Base-by-base conservation (phyloP, 2,113 vertebrate species). In the Pungitius pungitius region DNA sequence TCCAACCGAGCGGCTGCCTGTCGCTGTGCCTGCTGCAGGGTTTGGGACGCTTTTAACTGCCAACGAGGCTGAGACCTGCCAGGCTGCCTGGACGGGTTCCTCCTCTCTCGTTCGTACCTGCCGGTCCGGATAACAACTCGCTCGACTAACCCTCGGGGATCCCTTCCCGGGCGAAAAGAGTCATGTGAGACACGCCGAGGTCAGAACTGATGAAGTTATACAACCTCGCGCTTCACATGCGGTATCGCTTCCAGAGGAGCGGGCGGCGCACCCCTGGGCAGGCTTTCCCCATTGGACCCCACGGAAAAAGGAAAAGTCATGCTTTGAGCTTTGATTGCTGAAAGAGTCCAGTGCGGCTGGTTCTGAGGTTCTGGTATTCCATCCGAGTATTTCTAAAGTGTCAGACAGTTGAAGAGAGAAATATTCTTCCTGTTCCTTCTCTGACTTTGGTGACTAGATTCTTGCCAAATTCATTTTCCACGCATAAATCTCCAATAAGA, bases 11-110 rank as follows among this genome's bases (percentile, higher is more conserved):
- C 51, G 65, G 74, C 49, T 40, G 73, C 60, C 74, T 77, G 64
- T 57, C 35, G 61, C 83, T 81, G 37, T 82, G 70, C 82, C 73
- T 70, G 71, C 69, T 24, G 27, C 35, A 22, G 57, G 15, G 18
- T 56, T 67, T 85, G 35, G 26, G 43, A 35, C n/a, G 24, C 65
- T 70, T 73, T 73, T 77, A 92, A 91, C 87, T 78, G 88, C 80
- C 85, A 85, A 65, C 58, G 9, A 72, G 39, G 4, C 55, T 43
- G 77, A 83, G 89, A 94, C 94, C 89, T 85, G 94, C 92, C 80
- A 17, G 67, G 92, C 94, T 88, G 93, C 92, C 89, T 91, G 24
- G 87, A 93, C 93, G 64, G 85, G 94, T 94, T 93, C 78, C 51
- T 2, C 73, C 64, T 84, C 71, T 72, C 45, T 62, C 24, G 3